Evolutionary conservation across 1,140 invertebrate genomes (phyloP), one percentile per base, ranked within the genome.

Genomic region (Polypedilum vanderplanki): DNA sequence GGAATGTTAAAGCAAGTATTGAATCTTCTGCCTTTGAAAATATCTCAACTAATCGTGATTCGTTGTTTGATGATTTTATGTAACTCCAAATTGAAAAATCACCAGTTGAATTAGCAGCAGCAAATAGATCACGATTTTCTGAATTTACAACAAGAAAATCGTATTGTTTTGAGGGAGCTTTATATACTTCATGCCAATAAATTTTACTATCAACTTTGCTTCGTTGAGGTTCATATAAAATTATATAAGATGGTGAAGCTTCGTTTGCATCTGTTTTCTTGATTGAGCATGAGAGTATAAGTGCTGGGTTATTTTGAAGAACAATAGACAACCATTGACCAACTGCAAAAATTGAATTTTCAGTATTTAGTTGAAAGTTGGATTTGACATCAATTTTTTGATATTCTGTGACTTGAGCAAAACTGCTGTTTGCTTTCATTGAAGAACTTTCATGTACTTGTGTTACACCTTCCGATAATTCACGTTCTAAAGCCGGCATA

Each of bases 381-480:
- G 65, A 70, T 70, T 20, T 70, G 65, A 70, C 17, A 22, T 70
- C 65, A 70, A 70, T 70, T 20, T 70, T 9, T 22, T 70, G 65
- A 18, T 70, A 22, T 22, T 70, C 17, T 9, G 17, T 10, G 1
- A 70, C 20, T 70, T 70, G 17, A 18, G 20, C 46, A 57, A 57
- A 57, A 57, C 46, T 57, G 12, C 12, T 57, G 18, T 57, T 57
- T 12, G n/a, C 8, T 57, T 17, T 18, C 65, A 22, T 20, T 70
- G 17, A 22, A 7, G 17, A 22, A 7, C 9, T 70, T n/a, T 22
- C 65, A 20, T 70, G 65, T 22, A 70, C 65, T 70, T 18, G 17
- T 70, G 65, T 70, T 8, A 18, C 9, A 7, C 65, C 65, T 20
- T 18, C 65, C 5, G 9, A 10, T 18, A 70, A 22, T 70, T 70